Evolutionary conservation across 2,888 invertebrate species (phyloP).

Genomic region (Clusia tigrina): DNA sequence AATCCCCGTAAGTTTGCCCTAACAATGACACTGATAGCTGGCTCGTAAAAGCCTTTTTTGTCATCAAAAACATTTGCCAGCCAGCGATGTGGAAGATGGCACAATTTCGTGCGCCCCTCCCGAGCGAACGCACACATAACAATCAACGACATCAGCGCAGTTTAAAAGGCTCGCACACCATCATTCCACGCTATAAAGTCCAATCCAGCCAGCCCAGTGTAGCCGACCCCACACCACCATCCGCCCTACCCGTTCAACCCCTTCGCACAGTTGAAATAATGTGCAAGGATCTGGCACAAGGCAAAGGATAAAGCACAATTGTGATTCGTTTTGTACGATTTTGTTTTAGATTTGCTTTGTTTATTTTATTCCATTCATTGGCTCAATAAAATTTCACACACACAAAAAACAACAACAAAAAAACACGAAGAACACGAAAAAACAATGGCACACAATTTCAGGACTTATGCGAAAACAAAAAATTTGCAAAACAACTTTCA

Average conservation of each 20-base stretch:
- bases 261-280: not conserved
- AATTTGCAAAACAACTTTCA: not conserved
- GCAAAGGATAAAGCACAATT: not conserved
- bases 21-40: not conserved
- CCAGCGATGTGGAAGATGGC: constrained; percentile 8
- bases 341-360: not conserved
- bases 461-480: not conserved
- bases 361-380: not conserved
- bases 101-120: not conserved
- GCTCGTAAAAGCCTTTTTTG: constrained; percentile 10
- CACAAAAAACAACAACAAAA: too few species aligned
- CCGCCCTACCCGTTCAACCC: not conserved
- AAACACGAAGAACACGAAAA: too few species aligned
- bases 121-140: constrained; percentile 12
- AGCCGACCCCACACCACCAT: not conserved
- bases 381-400: too few species aligned
- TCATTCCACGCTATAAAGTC: not conserved
- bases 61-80: not conserved
- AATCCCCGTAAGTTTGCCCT: not conserved
- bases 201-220: not conserved
- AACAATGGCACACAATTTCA: too few species aligned
- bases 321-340: not conserved
- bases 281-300: not conserved
- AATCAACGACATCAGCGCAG: constrained; percentile 12
- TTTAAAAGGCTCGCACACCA: not conserved